These are phyloP conservation scores for Bombus waltoni DNA, from an alignment of 1,140 invertebrate genomes.

Conservation along the genomic window DNA sequence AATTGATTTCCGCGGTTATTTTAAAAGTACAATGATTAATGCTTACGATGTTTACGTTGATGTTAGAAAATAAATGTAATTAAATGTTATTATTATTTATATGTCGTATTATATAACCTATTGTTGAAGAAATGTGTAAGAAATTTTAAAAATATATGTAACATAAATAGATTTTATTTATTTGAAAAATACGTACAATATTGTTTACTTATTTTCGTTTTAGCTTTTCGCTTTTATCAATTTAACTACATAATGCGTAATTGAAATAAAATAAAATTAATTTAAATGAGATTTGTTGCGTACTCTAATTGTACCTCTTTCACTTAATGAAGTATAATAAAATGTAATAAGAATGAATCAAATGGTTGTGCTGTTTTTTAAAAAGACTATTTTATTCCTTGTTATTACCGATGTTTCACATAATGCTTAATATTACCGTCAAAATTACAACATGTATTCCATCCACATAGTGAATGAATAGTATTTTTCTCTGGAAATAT, in stretches of 20 bases:
- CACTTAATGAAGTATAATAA: not conserved
- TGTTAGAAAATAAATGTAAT: slow-evolving; percentile 22
- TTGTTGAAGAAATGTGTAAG: slow-evolving; percentile 21
- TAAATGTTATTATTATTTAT: slow-evolving; percentile 14
- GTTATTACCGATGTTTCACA: slow-evolving; percentile 43
- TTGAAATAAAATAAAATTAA: slow-evolving; percentile 37
- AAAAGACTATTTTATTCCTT: slow-evolving; percentile 60
- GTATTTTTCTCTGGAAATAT: slow-evolving; percentile 60
- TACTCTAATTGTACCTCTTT: slow-evolving; percentile 5
- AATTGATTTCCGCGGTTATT: not conserved
- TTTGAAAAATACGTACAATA: slow-evolving; percentile 29
- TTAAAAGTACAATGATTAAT: not conserved
- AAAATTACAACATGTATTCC: slow-evolving; percentile 61
- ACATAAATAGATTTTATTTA: slow-evolving; percentile 34
- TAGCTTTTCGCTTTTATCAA: slow-evolving; percentile 8
- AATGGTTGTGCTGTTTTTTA: slow-evolving; percentile 38
- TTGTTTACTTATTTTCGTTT: slow-evolving; percentile 17
- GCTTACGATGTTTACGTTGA: slow-evolving; percentile 38
- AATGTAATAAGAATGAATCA: slow-evolving; percentile 17
- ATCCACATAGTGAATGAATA: slow-evolving; percentile 53
- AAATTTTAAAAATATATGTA: slow-evolving; percentile 15
- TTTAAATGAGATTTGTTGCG: slow-evolving; percentile 6
- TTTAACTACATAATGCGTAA: slow-evolving; percentile 15
- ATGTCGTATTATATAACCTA: slow-evolving; percentile 11
- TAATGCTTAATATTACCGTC: slow-evolving; percentile 60